phyloP scores from a whole-genome alignment of 2,888 invertebrate genomes.

The Palloptera scutellata region DNA sequence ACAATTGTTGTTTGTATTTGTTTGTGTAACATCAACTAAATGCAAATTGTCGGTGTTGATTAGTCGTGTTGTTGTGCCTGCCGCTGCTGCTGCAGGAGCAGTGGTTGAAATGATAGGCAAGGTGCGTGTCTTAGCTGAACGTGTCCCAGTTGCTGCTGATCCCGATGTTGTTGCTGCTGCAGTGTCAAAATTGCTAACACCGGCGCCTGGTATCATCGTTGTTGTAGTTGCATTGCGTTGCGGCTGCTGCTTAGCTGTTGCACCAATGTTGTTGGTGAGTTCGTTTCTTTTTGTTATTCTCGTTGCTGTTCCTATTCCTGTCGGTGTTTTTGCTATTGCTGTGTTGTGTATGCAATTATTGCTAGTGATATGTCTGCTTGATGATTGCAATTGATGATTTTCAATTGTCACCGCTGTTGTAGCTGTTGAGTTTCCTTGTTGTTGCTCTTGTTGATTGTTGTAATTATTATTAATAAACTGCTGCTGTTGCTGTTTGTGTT shows the following conservation, averaged over 20 bases:
- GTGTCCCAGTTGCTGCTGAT: slow-evolving; percentile 5
- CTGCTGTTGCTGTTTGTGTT: slow-evolving; percentile 35
- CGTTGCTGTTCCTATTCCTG: slow-evolving; percentile 17
- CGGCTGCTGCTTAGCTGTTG: slow-evolving; percentile 13
- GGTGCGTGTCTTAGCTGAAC: slow-evolving; percentile 24
- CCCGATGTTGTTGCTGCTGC: slow-evolving; percentile 15
- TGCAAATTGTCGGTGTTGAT: slow-evolving; percentile 17
- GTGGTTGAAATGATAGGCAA: slow-evolving; percentile 30
- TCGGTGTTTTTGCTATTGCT: slow-evolving; percentile 18
- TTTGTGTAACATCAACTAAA: slow-evolving; percentile 26
- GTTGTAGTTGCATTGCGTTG: slow-evolving; percentile 15
- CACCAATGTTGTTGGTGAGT: slow-evolving; percentile 28
- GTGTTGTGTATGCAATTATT: slow-evolving; percentile 13
- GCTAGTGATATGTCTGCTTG: slow-evolving; percentile 29
- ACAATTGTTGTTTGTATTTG: not conserved
- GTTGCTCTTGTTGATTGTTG: slow-evolving; percentile 24
- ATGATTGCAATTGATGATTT: slow-evolving; percentile 20
- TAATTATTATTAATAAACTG: slow-evolving; percentile 11
- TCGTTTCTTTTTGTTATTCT: slow-evolving; percentile 21
- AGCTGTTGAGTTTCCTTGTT: slow-evolving; percentile 24
- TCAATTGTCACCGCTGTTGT: slow-evolving; percentile 28
- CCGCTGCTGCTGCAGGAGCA: slow-evolving; percentile 4
- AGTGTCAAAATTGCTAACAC: not conserved
- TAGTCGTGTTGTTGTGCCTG: slow-evolving; percentile 13
- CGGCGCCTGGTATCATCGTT: slow-evolving; percentile 13